A percentile compares a stretch with the other conserved stretches of the same genome.
phyloP scores from a whole-genome alignment of 2,113 vertebrate species.

The Callocephalon fimbriatum region DNA sequence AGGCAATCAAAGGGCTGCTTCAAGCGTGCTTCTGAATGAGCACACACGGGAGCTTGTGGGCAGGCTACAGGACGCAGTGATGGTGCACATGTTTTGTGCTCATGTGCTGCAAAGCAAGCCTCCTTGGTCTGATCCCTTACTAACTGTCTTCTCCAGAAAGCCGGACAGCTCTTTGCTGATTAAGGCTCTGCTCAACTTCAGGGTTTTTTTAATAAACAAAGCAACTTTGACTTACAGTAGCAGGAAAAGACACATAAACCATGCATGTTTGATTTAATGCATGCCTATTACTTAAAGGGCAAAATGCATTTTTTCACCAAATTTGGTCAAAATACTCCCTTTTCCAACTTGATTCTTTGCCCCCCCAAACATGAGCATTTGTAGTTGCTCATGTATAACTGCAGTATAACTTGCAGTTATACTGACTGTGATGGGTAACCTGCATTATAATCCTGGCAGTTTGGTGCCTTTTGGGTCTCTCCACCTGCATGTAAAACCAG shows the following conservation, averaged over 20 bases:
- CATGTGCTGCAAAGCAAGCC: neutral
- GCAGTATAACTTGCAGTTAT: neutral
- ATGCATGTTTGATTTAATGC: neutral
- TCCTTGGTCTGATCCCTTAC: neutral
- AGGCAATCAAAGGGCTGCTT: neutral
- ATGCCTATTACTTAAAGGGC: neutral
- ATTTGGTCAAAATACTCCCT: constrained; percentile 56
- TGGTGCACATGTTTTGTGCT: accelerated
- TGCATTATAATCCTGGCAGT: neutral
- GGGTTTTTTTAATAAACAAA: neutral
- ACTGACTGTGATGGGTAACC: neutral
- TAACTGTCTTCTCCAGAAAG: neutral
- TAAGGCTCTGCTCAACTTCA: neutral
- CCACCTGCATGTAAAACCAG: accelerated
- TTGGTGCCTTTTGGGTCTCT: neutral
- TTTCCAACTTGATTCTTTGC: neutral
- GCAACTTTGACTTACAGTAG: constrained; percentile 4
- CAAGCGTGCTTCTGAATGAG: neutral
- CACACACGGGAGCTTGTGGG: accelerated
- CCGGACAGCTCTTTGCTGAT: neutral
- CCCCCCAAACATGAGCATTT: neutral
- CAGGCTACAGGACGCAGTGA: neutral
- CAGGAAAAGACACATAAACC: neutral
- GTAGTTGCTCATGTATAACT: neutral
- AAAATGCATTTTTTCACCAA: constrained; percentile 20